Percentiles rank a stretch among this genome's conserved stretches.
These are phyloP conservation scores for Drosophila anceps DNA, from an alignment of 2,888 invertebrate species.

Conservation along the genomic window DNA sequence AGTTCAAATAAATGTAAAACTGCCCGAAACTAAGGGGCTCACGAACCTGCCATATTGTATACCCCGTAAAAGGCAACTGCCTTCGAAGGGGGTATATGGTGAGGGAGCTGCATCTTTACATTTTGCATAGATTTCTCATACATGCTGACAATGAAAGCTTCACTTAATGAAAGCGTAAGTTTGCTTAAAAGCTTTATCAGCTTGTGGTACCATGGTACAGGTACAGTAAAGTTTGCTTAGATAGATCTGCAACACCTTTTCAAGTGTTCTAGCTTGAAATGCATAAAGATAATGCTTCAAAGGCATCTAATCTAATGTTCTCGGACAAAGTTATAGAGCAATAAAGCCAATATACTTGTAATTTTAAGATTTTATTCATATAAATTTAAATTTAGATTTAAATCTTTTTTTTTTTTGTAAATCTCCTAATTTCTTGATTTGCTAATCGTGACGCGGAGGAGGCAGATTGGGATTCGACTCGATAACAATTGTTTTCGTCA, in stretches of 20 bases:
- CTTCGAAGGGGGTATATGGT: neutral
- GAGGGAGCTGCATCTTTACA: neutral
- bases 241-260: too few relatives aligned
- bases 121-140: too few relatives aligned
- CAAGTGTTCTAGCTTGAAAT: too few relatives aligned
- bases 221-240: too few relatives aligned
- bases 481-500: conserved; percentile 94
- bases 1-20: conserved; percentile 58
- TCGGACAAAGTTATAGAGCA: neutral
- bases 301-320: neutral
- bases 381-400: neutral
- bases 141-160: too few relatives aligned
- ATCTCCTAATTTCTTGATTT: neutral
- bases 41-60: neutral
- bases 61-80: neutral
- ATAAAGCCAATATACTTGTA: neutral
- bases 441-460: neutral
- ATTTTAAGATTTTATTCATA: neutral
- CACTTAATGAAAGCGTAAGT: too few relatives aligned
- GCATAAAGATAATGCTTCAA: neutral
- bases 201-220: too few relatives aligned
- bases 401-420: neutral
- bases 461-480: conserved; percentile 85
- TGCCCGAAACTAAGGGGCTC: conserved; percentile 36
- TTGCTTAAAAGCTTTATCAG: too few relatives aligned